Percentiles rank a stretch among this genome's conserved stretches.
Evolutionary conservation across 2,888 invertebrate genomes (phyloP).

Genomic region (Platypus cylindrus): DNA sequence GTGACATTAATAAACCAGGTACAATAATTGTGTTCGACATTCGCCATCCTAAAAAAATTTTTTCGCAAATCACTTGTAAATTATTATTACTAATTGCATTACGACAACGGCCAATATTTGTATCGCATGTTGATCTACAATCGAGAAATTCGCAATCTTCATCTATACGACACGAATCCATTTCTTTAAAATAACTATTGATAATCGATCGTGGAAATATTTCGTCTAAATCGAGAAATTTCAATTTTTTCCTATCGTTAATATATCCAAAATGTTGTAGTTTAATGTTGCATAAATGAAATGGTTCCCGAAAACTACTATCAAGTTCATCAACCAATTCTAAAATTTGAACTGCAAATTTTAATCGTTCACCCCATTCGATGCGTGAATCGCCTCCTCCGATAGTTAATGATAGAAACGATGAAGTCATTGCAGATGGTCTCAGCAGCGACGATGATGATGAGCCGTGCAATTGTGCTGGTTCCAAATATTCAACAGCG

Average conservation of each 20-base stretch:
- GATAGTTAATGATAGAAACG: constrained; percentile 39
- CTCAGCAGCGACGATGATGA: too few species aligned
- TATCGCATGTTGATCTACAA: constrained; percentile 49
- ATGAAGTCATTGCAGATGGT: too few species aligned
- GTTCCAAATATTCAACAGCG: constrained; percentile 49
- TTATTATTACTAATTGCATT: constrained; percentile 48
- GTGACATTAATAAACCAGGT: constrained; percentile 47
- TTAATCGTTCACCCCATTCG: constrained; percentile 45
- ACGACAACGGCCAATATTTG: constrained; percentile 39
- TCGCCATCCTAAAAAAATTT: constrained; percentile 51
- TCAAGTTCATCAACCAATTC: constrained; percentile 49
- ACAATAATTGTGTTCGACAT: constrained; percentile 46
- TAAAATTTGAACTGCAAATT: constrained; percentile 46
- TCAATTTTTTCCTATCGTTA: constrained; percentile 38
- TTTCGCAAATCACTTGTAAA: constrained; percentile 53
- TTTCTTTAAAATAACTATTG: constrained; percentile 35
- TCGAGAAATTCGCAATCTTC: constrained; percentile 56
- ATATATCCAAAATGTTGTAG: constrained; percentile 50
- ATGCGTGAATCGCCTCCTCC: constrained; percentile 40
- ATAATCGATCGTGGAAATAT: constrained; percentile 45
- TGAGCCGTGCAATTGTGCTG: too few species aligned
- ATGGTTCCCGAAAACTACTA: constrained; percentile 43
- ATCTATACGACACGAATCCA: constrained; percentile 39
- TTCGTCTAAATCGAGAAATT: constrained; percentile 51
- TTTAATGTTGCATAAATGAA: constrained; percentile 57